A percentile compares a stretch with the other conserved stretches of the same genome.
These are phyloP conservation scores for Melanostoma scalare DNA, from an alignment of 2,888 invertebrate species.

Conservation along the genomic window DNA sequence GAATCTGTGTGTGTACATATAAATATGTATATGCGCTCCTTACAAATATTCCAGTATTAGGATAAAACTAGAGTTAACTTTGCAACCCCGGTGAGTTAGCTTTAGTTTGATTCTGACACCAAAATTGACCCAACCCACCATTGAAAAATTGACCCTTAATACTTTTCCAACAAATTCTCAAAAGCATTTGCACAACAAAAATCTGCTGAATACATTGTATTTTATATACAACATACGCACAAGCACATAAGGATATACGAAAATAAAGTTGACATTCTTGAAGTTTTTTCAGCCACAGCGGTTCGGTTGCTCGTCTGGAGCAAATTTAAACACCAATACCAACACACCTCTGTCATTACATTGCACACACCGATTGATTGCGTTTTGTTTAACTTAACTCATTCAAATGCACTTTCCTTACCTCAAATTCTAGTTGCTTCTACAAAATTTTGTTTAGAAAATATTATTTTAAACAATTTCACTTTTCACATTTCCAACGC, in stretches of 20 bases:
- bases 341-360: not conserved
- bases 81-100: no score
- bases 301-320: constrained; percentile 17
- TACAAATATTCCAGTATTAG: no score
- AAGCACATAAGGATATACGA: constrained; percentile 46
- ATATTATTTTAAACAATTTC: constrained; percentile 27
- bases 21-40: no score
- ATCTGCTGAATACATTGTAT: not conserved
- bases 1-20: no score
- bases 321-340: constrained; percentile 24
- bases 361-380: not conserved
- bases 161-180: constrained; percentile 37
- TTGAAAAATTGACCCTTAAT: not conserved
- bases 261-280: constrained; percentile 55
- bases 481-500: constrained; percentile 26
- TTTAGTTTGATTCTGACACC: no score
- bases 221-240: constrained; percentile 20
- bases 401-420: constrained; percentile 12
- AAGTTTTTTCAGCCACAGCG: constrained; percentile 33
- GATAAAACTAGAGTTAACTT: no score
- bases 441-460: not conserved
- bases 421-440: constrained; percentile 15
- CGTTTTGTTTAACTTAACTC: constrained; percentile 12
- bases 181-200: not conserved
- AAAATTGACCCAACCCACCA: no score